A percentile compares a stretch with the other conserved stretches of the same genome.
Evolutionary conservation across 2,113 vertebrate genomes (phyloP).

Genomic region (Engystomops pustulosus): DNA sequence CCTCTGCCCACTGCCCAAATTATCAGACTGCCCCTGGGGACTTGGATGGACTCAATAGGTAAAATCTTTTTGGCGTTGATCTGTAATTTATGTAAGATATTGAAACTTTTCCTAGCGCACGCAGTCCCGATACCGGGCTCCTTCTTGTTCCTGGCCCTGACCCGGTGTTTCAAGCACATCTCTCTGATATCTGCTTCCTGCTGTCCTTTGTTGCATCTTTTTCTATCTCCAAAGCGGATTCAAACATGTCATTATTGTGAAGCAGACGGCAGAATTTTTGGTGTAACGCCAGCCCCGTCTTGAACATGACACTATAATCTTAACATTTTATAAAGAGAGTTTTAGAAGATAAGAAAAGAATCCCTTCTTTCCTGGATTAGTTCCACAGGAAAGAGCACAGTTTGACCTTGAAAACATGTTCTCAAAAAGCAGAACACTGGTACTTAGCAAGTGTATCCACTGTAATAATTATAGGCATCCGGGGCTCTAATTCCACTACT

Average conservation of each 20-base stretch:
- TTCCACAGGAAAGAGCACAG: constrained; percentile 57
- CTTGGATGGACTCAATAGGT: too few relatives aligned
- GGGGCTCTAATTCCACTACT: constrained; percentile 44
- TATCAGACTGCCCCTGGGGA: not conserved
- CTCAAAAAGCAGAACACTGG: constrained; percentile 47
- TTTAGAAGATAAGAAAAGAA: constrained; percentile 44
- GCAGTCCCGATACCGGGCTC: not conserved
- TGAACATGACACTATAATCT: constrained; percentile 41
- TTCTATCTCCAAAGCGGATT: constrained; percentile 16
- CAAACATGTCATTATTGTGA: constrained; percentile 25
- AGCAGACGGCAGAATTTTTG: constrained; percentile 11
- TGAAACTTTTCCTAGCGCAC: not conserved
- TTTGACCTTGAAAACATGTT: constrained; percentile 58
- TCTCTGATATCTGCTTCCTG: constrained; percentile 12
- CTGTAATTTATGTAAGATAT: not conserved
- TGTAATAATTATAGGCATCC: constrained; percentile 57
- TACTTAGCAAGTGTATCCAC: constrained; percentile 58
- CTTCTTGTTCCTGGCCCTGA: not conserved
- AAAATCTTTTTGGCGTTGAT: not conserved
- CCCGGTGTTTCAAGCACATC: constrained; percentile 9
- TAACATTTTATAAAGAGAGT: not conserved
- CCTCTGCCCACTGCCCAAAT: not conserved
- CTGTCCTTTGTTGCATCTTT: constrained; percentile 8
- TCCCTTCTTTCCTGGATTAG: constrained; percentile 48
- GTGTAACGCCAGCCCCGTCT: not conserved